Percentiles rank a stretch among this genome's conserved stretches.
Evolutionary conservation across 1,140 invertebrate genomes (phyloP).

Genomic region (Lepidotrigona ventralis): DNA sequence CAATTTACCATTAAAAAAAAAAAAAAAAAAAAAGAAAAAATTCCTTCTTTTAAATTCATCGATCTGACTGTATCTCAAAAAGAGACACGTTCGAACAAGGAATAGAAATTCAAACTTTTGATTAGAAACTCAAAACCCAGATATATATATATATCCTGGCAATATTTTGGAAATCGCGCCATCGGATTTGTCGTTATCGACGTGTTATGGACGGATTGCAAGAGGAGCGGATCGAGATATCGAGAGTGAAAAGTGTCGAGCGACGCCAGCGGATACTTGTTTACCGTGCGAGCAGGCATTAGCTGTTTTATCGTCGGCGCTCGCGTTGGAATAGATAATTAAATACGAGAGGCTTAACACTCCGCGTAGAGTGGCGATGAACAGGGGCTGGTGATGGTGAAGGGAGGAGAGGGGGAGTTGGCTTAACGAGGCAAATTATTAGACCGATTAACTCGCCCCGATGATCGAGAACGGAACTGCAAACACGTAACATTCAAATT

Average conservation of each 20-base stretch:
- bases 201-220: conserved; percentile 16
- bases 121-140: background rate
- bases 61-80: background rate
- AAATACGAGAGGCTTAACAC: conserved; percentile 54
- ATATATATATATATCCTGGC: too few relatives aligned
- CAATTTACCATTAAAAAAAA: too few relatives aligned
- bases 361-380: background rate
- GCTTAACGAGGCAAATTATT: conserved; percentile 58
- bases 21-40: too few relatives aligned
- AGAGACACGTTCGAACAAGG: too few relatives aligned
- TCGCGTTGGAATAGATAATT: conserved; percentile 51
- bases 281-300: conserved; percentile 25
- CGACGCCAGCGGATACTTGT: conserved; percentile 1
- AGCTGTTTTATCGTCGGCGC: conserved; percentile 37
- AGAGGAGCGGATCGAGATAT: conserved; percentile 19
- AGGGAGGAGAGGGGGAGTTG: background rate
- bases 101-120: too few relatives aligned
- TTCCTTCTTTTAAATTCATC: background rate
- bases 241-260: conserved; percentile 24
- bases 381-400: background rate
- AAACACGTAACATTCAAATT: conserved; percentile 35
- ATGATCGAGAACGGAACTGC: conserved; percentile 47
- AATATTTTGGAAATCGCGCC: background rate
- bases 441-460: conserved; percentile 41
- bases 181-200: conserved; percentile 27